Percentiles rank a stretch among this genome's conserved stretches.
phyloP scores from a whole-genome alignment of 92 coral and sea anemone species.

The Metridium senile region DNA sequence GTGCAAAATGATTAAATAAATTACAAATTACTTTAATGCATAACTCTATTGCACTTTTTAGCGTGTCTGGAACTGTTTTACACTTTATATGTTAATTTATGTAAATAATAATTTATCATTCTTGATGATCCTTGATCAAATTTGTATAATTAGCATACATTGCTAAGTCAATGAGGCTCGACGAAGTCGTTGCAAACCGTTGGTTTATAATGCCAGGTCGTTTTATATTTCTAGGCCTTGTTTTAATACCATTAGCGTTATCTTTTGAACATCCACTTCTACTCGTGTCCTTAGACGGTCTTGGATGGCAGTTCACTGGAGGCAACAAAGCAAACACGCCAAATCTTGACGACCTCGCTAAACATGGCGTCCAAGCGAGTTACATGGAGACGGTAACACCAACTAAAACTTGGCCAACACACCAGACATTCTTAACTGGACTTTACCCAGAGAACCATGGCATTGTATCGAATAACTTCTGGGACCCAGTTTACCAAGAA shows the following conservation, averaged over 20 bases:
- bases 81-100: too few species aligned
- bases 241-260: background rate
- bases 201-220: background rate
- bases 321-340: slow-evolving; percentile 59
- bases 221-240: background rate
- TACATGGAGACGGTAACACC: slow-evolving; percentile 74
- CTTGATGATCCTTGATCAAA: too few species aligned
- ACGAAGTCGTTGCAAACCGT: too few species aligned
- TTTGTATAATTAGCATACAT: too few species aligned
- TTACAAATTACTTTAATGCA: too few species aligned
- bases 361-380: slow-evolving; percentile 66
- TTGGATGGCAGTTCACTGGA: slow-evolving; percentile 79
- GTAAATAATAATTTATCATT: too few species aligned
- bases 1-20: too few species aligned
- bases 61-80: too few species aligned
- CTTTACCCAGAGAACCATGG: slow-evolving; percentile 94
- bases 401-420: slow-evolving; percentile 91
- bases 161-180: too few species aligned
- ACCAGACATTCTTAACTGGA: slow-evolving; percentile 79
- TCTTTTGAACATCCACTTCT: slow-evolving; percentile 43
- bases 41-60: too few species aligned
- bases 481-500: slow-evolving; percentile 83
- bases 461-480: slow-evolving; percentile 72
- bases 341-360: slow-evolving; percentile 62
- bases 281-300: slow-evolving; percentile 83